Base-by-base conservation (phyloP, 2,113 vertebrate species). In the Catharus fuscescens region DNA sequence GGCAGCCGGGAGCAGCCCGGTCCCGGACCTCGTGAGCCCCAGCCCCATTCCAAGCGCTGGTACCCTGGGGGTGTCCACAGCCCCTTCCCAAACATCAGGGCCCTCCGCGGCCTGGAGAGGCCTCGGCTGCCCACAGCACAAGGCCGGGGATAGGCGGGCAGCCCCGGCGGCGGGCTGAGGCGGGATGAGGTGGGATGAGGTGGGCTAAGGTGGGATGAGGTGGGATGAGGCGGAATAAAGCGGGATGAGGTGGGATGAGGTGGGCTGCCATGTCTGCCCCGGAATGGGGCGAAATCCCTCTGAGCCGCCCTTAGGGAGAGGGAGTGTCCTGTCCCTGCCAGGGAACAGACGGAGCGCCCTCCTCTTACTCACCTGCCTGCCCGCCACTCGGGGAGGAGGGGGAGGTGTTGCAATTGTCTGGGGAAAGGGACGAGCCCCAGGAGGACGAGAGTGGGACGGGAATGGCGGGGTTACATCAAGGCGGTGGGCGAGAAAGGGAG, bases 341-440 rank as follows among this genome's bases (percentile, higher is more conserved):
- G 45, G 40, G 12, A 80, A 23, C 44, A 76, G 73, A 44, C 1
- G 8, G 52, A 80, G 54, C 73, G 76, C 74, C 87, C 84, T 88
- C 47, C 54, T 83, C 71, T 96, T 90, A 67, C 92, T 92, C 77
- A 84, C 57, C 73, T 52, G 18, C 86, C 72, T 23, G 61, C 59
- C 80, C 3, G 14, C 36, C 45, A 0, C 9, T 1, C 0, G 6
- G 73, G 38, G 47, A 76, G 76, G 76, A 2, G 24, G 36, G 50
- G 65, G 34, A 48, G 56, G 60, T 83, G 83, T 95, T 71, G 92
- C 79, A 95, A 88, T 28, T 52, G 11, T n/a, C 20, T 88, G 93
- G 74, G 81, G 61, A 79, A 82, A 85, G 86, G 73, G 80, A 50
- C 2, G n/a, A 84, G 83, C 50, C 76, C 38, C 2, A 1, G 50